A percentile compares a stretch with the other conserved stretches of the same genome.
These are phyloP conservation scores for Rhea americana DNA, from an alignment of 2,113 vertebrate species.

Conservation along the genomic window DNA sequence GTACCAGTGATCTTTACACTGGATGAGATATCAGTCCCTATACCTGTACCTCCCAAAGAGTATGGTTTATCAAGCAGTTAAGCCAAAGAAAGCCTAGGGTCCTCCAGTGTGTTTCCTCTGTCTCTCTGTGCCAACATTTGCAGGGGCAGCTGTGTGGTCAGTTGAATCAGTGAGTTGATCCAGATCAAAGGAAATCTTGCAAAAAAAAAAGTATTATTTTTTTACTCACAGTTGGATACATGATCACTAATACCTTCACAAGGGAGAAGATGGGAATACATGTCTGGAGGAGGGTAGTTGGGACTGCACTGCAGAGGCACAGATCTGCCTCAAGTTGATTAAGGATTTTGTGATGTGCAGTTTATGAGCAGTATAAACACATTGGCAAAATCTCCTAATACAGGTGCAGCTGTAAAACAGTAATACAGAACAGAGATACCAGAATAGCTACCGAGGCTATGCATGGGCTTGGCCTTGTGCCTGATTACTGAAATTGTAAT, in stretches of 20 bases:
- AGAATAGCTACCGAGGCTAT: fast-evolving
- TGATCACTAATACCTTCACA: not conserved
- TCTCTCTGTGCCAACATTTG: not conserved
- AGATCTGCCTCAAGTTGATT: not conserved
- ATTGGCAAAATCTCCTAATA: not conserved
- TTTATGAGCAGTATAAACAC: not conserved
- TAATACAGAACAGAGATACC: not conserved
- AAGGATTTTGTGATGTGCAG: not conserved
- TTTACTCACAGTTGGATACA: not conserved
- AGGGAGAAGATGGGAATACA: not conserved
- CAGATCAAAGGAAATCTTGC: not conserved
- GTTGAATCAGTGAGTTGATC: not conserved
- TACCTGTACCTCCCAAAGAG: not conserved
- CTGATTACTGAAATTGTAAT: not conserved
- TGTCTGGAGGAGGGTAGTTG: not conserved
- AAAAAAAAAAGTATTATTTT: not conserved
- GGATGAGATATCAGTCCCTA: not conserved
- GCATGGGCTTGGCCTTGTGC: not conserved
- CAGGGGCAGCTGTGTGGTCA: not conserved
- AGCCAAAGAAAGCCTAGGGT: not conserved
- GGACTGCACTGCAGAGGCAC: not conserved
- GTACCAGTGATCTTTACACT: slow-evolving; percentile 11
- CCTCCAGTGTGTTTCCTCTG: slow-evolving; percentile 6
- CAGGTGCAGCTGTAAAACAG: not conserved
- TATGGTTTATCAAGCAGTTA: not conserved